These are phyloP conservation scores for Phragmatobia fuliginosa DNA, from an alignment of 2,888 invertebrate genomes.

Conservation along the genomic window DNA sequence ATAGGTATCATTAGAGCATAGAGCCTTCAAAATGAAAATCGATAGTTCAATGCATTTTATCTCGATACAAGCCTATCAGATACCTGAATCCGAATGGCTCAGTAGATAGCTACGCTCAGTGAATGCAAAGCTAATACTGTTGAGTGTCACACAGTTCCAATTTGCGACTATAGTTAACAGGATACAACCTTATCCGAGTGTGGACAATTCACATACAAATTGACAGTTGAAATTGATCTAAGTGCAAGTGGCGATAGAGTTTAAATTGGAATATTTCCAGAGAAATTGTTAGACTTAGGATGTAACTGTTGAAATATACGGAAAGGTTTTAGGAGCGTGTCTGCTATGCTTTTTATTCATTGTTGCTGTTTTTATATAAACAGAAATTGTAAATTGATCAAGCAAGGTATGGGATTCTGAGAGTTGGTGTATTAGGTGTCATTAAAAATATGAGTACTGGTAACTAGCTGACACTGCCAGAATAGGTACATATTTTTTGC, in stretches of 20 bases:
- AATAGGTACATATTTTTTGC: too few species aligned
- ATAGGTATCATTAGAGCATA: slow-evolving; percentile 62
- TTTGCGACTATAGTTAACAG: slow-evolving; percentile 61
- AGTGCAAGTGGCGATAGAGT: slow-evolving; percentile 20
- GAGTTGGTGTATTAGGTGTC: neutral
- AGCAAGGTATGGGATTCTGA: neutral
- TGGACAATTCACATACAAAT: slow-evolving; percentile 27
- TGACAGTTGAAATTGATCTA: slow-evolving; percentile 23
- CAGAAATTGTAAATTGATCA: neutral
- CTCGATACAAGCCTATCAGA: slow-evolving; percentile 63
- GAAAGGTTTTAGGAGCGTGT: neutral
- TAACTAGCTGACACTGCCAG: neutral
- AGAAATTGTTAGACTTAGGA: slow-evolving; percentile 34
- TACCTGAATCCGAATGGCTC: slow-evolving; percentile 67
- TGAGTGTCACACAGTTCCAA: slow-evolving; percentile 68
- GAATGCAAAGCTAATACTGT: slow-evolving; percentile 68
- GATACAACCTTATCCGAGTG: slow-evolving; percentile 60
- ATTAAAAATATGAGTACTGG: neutral
- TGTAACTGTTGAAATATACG: slow-evolving; percentile 34
- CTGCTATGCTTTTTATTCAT: neutral
- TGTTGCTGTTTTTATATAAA: neutral
- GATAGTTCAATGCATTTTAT: slow-evolving; percentile 71
- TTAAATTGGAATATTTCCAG: slow-evolving; percentile 29
- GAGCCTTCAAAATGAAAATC: slow-evolving; percentile 60
- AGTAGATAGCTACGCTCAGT: slow-evolving; percentile 67